Evolutionary conservation across 1,140 invertebrate genomes (phyloP), one percentile per base, ranked within the genome.

Genomic region (Nomia melanderi): DNA sequence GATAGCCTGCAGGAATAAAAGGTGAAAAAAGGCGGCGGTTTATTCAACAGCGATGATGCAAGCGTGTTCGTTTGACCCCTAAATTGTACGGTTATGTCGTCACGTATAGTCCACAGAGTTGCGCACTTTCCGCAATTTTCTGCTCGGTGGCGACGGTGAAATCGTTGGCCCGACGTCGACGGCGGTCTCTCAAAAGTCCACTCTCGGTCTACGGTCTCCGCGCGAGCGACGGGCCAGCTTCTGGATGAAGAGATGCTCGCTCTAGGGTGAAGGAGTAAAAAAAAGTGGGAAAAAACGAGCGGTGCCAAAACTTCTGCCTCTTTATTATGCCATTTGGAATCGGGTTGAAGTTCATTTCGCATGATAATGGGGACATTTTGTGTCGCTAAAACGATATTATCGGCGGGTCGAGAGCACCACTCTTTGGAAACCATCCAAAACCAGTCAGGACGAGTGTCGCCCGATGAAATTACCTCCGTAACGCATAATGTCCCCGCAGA

Each of bases 371-470:
- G 71, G 83, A 82, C 88, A 86, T 86, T 90, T 90, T 85, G 84
- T 81, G 86, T 88, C 85, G 79, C 85, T 86, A 86, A 86, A 90
- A 85, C 83, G 87, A 89, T 89, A 88, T 90, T 87, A 89, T 89
- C 85, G 70, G 81, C 66, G 57, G 77, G 69, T 80, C 25, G 1
- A 17, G 3, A 17, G 3, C 73, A 81, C 82, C 29, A 25, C 83
- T 76, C 83, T 74, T 88, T 90, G 89, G 88, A 89, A 74, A 63
- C 44, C 33, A 33, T 86, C 88, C 89, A 90, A 85, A 85, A 86
- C 80, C 85, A 81, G 79, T 75, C 81, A 78, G 87, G 83, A 89
- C 78, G 86, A 89, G 86, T 84, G 83, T 86, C 85, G 86, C 82
- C 64, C 81, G 69, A 64, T 73, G 81, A 82, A 90, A 90, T 88